A percentile compares a stretch with the other conserved stretches of the same genome.
Evolutionary conservation across 1,140 invertebrate species (phyloP).

Genomic region (Diabrotica virgifera): DNA sequence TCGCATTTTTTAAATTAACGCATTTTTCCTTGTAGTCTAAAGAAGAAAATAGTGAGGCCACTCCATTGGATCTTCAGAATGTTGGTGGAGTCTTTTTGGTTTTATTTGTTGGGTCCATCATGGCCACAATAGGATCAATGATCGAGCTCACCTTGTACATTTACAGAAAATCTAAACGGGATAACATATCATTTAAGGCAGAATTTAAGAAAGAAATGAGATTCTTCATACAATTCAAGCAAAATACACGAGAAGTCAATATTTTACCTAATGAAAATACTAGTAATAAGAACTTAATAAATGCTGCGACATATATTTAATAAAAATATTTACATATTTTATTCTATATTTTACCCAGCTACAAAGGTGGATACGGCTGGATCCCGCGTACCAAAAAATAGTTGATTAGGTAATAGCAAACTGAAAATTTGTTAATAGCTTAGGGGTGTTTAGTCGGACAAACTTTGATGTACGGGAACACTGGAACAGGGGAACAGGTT

Average conservation of each 20-base stretch:
- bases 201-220: slow-evolving; percentile 70
- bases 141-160: slow-evolving; percentile 40
- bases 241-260: slow-evolving; percentile 29
- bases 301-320: background rate
- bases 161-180: slow-evolving; percentile 27
- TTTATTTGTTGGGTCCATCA: slow-evolving; percentile 53
- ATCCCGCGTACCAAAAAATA: too few relatives aligned
- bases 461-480: too few relatives aligned
- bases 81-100: slow-evolving; percentile 74
- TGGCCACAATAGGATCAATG: slow-evolving; percentile 49
- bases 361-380: too few relatives aligned
- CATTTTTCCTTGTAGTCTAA: slow-evolving; percentile 27
- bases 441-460: too few relatives aligned
- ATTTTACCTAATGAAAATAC: background rate
- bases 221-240: slow-evolving; percentile 39
- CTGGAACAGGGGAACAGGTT: too few relatives aligned
- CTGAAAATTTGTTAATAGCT: too few relatives aligned
- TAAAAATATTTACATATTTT: too few relatives aligned
- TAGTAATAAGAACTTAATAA: slow-evolving; percentile 9
- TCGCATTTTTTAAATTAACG: background rate
- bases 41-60: slow-evolving; percentile 38
- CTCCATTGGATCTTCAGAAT: slow-evolving; percentile 57
- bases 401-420: too few relatives aligned
- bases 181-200: slow-evolving; percentile 64
- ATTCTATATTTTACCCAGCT: too few relatives aligned